Evolutionary conservation across 2,888 invertebrate genomes (phyloP).

Genomic region (Bhutanitis thaidina): DNA sequence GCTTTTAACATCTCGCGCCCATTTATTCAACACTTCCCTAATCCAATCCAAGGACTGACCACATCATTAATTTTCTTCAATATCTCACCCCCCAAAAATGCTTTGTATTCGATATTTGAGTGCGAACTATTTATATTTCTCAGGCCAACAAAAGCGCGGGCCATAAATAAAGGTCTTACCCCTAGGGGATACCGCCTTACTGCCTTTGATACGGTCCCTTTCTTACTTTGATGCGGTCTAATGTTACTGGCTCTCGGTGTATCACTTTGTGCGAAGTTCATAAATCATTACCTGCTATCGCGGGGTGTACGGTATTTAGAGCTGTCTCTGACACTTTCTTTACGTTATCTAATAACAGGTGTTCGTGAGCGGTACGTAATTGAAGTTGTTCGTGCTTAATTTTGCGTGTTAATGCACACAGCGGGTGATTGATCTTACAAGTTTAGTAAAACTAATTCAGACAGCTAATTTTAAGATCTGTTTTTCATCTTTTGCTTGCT

Average conservation of each 20-base stretch:
- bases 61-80: constrained; percentile 77
- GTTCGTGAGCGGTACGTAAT: constrained; percentile 8
- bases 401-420: constrained; percentile 13
- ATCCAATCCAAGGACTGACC: constrained; percentile 64
- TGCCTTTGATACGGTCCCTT: constrained; percentile 76
- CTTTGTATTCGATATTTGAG: constrained; percentile 67
- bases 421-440: constrained; percentile 17
- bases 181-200: constrained; percentile 65
- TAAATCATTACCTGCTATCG: constrained; percentile 68
- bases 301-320: constrained; percentile 1
- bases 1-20: constrained; percentile 64
- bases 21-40: constrained; percentile 53
- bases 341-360: constrained; percentile 20
- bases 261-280: constrained; percentile 60
- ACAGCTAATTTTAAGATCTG: too few relatives aligned
- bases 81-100: constrained; percentile 67
- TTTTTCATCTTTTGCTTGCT: too few relatives aligned
- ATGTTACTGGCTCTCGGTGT: constrained; percentile 51
- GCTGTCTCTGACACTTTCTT: constrained; percentile 13
- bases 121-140: constrained; percentile 77
- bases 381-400: constrained; percentile 17
- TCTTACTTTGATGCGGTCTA: constrained; percentile 74
- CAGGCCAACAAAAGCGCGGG: constrained; percentile 62
- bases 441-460: background rate
- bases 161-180: constrained; percentile 70